phyloP scores from a whole-genome alignment of 35 echinoderm and acorn worm genomes.

The Holothuria glaberrima region DNA sequence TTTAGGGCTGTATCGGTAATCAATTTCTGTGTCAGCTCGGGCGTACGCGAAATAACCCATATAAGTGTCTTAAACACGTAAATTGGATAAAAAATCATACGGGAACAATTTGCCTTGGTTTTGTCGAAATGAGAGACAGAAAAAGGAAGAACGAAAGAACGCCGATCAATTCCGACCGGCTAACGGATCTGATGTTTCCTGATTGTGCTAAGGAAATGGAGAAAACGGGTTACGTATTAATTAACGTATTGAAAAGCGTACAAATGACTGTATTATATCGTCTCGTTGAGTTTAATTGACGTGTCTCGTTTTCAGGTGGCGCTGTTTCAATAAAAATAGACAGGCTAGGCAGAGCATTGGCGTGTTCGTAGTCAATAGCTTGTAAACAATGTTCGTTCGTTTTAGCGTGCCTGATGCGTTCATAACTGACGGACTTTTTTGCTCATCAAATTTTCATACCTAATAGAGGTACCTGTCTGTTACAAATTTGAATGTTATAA shows the following conservation, averaged over 20 bases:
- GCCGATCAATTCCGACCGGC: not conserved
- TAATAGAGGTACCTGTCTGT: too few species aligned
- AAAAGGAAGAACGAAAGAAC: not conserved
- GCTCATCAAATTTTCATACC: too few species aligned
- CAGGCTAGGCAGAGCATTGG: too few species aligned
- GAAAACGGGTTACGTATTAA: conserved; percentile 48
- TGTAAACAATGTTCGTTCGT: too few species aligned
- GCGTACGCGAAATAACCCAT: conserved; percentile 45
- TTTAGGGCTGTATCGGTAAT: conserved; percentile 62
- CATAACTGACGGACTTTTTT: too few species aligned
- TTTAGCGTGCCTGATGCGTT: too few species aligned
- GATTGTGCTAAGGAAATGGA: not conserved
- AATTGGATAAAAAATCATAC: conserved; percentile 48
- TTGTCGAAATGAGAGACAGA: conserved; percentile 22
- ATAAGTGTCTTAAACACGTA: conserved; percentile 44
- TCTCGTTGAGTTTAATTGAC: too few species aligned
- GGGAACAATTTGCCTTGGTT: conserved; percentile 37
- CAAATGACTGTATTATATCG: too few species aligned
- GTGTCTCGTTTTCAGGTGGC: too few species aligned
- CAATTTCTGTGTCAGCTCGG: conserved; percentile 54
- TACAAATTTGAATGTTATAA: too few species aligned
- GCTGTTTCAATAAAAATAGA: too few species aligned
- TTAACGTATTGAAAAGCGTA: conserved; percentile 5
- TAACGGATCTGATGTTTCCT: conserved; percentile 26
- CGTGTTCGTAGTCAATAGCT: too few species aligned